Evolutionary conservation across 1,140 invertebrate species (phyloP), one percentile per base, ranked within the genome.

Genomic region (Megalopta genalis): DNA sequence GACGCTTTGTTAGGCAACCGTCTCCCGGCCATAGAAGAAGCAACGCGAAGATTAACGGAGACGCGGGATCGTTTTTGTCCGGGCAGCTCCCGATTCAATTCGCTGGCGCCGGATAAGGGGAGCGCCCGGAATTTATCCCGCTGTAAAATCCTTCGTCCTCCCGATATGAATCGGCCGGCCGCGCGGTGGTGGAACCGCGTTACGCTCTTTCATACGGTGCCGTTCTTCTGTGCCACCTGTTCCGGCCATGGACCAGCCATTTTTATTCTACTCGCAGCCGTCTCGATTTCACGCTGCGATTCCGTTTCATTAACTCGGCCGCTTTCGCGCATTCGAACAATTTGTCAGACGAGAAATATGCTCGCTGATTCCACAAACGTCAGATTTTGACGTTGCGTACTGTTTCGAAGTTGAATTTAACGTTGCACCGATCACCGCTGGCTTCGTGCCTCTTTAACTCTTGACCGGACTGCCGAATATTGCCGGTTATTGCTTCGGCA

Each of bases 111-210:
- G 49, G 78, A 80, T 76, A 80, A 75, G 63, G 49, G 54, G 4
- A 80, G 72, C 64, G 42, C 42, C n/a, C 12, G 42, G 73, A 77
- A 80, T 80, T 76, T 76, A 80, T 80, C 78, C 69, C n/a, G 69
- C 76, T 27, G 23, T 57, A 64, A 72, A 78, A 72, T 72, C 69
- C 68, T 46, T 4, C 64, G 63, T 76, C 9, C 64, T 76, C 46
- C 37, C 49, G 74, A 81, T 81, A 70, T 54, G 74, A 81, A 81
- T 81, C 74, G 46, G 46, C 25, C 18, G 25, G 57, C 78, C 52
- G 62, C 1, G 1, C 32, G 32, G 32, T 32, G 1, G 4, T 25
- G 25, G 62, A 65, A 32, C 25, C 72, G 12, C 39, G n/a, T 14
- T 12, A 49, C n/a, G 46, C 12, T 49, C 42, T 21, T 65, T 79